A percentile compares a stretch with the other conserved stretches of the same genome.
These are phyloP conservation scores for Sesia apiformis DNA, from an alignment of 2,888 invertebrate genomes.

Conservation along the genomic window DNA sequence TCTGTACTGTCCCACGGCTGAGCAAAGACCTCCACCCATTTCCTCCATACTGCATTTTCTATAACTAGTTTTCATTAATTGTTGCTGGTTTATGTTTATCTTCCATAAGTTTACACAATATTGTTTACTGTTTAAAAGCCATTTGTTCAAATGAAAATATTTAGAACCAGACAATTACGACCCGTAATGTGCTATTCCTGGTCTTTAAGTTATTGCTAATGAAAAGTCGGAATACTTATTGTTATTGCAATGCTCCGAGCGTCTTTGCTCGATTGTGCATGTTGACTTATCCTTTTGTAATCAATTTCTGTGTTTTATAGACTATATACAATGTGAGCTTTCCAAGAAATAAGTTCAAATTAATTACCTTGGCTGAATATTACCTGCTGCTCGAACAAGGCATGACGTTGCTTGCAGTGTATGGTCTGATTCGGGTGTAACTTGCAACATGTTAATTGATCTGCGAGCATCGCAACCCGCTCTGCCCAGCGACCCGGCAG, in stretches of 20 bases:
- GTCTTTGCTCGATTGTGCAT: constrained; percentile 19
- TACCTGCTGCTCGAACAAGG: background rate
- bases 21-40: too few species aligned
- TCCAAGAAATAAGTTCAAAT: too few species aligned
- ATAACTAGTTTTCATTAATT: too few species aligned
- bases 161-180: too few species aligned
- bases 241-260: constrained; percentile 39
- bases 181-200: constrained; percentile 18
- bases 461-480: constrained; percentile 37
- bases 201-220: constrained; percentile 58
- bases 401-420: constrained; percentile 15
- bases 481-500: constrained; percentile 43
- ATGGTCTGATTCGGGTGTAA: constrained; percentile 18
- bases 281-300: constrained; percentile 22
- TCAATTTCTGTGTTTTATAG: constrained; percentile 8
- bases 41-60: too few species aligned
- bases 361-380: too few species aligned
- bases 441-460: constrained; percentile 47
- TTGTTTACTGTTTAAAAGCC: too few species aligned
- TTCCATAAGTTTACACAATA: too few species aligned
- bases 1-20: too few species aligned
- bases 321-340: background rate
- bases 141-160: too few species aligned
- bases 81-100: too few species aligned
- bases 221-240: constrained; percentile 49